A percentile compares a stretch with the other conserved stretches of the same genome.
Conservation (phyloP, 2,888 invertebrate genomes). For the Apamea sordens region DNA sequence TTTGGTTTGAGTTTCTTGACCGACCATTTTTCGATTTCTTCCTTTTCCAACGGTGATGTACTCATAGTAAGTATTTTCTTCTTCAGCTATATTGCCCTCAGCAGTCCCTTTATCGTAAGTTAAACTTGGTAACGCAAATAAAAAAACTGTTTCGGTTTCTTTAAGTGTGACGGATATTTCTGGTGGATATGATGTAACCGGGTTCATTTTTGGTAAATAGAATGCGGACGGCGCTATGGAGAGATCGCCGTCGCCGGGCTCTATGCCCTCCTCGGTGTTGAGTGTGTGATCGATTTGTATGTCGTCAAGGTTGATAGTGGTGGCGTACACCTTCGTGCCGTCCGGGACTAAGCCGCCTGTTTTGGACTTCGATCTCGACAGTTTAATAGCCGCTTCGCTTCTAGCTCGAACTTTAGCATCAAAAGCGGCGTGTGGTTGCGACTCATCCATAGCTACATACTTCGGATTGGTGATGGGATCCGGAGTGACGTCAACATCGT, state of each 20-base stretch:
- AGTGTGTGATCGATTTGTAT: constrained; percentile 87
- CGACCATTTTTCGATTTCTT: constrained; percentile 91
- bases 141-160: constrained; percentile 92
- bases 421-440: constrained; percentile 82
- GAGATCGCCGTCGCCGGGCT: constrained; percentile 72
- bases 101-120: constrained; percentile 91
- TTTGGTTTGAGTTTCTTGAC: constrained; percentile 93
- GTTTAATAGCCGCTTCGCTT: constrained; percentile 74
- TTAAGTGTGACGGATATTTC: constrained; percentile 91
- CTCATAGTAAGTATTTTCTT: constrained; percentile 92
- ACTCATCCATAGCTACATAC: constrained; percentile 80
- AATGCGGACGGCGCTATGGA: constrained; percentile 85
- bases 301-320: constrained; percentile 88
- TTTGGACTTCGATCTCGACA: constrained; percentile 70
- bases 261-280: constrained; percentile 82
- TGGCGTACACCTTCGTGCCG: constrained; percentile 82
- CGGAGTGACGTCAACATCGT: constrained; percentile 80
- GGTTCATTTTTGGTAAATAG: constrained; percentile 79
- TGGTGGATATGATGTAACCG: constrained; percentile 86
- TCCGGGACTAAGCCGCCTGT: constrained; percentile 64
- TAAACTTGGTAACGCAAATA: constrained; percentile 92
- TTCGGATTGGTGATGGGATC: constrained; percentile 77
- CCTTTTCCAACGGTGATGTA: constrained; percentile 92
- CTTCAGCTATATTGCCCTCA: constrained; percentile 90
- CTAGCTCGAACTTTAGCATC: constrained; percentile 74